Evolutionary conservation across 2,113 vertebrate species (phyloP), one percentile per base, ranked within the genome.

Genomic region (Hipposideros armiger): DNA sequence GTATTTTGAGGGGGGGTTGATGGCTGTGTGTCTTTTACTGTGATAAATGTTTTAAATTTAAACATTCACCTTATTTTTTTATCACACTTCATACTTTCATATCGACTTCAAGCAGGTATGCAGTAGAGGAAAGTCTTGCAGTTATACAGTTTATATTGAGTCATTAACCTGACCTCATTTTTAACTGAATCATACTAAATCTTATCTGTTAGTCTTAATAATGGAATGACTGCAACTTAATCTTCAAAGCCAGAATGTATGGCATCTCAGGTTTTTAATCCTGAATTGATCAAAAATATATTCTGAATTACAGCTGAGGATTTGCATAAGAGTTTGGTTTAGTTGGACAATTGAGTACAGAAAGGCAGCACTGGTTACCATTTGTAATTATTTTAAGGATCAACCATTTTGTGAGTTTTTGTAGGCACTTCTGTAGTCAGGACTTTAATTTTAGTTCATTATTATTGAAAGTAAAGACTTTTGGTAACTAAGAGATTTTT

Each of bases 361-460:
- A 80, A 81, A 77, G 73, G 22, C n/a, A 83, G 16, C 42, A 72
- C 15, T 74, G 2, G 24, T 87, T 92, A 60, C 19, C 36, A 73
- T 67, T 96, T 15, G 32, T 95, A 70, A 69, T 90, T 74, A 70
- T 64, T 87, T 96, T 80, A 81, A 94, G 54, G 20, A 80, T 47
- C 26, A 86, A 10, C 16, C 86, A 26, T 93, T 88, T 93, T 60
- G 19, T 28, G 45, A 92, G 17, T 26, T 91, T 92, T 90, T 90
- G 58, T 2, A 72, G 40, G 28, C 22, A 73, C 36, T 84, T 90
- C 4, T 94, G 4, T 76, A 64, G 19, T 90, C 78, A 67, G 24
- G 64, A 69, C 40, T 93, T 91, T 92, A 76, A 84, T 77, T 95
- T 87, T n/a, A 45, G 4, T 91, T 95, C 22, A 52, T 91, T 97